Evolutionary conservation across 2,888 invertebrate species (phyloP).

Genomic region (Scaptomyza cyrtandrae): DNA sequence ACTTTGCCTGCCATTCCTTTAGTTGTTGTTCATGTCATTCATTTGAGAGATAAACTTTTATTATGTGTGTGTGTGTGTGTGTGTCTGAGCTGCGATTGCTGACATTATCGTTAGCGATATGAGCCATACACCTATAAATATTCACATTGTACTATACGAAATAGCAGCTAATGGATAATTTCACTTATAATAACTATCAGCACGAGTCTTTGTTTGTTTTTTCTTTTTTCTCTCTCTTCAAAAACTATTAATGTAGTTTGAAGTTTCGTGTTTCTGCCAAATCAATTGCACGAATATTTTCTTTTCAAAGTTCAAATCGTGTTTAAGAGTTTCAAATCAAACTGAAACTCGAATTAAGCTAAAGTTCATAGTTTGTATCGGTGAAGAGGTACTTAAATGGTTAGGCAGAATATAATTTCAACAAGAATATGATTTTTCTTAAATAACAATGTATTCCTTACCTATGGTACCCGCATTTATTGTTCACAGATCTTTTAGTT

Average conservation of each 20-base stretch:
- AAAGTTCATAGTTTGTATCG: too few species aligned
- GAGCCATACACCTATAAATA: conserved; percentile 26
- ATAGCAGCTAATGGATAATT: conserved; percentile 24
- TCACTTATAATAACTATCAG: conserved; percentile 7
- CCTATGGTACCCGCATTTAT: too few species aligned
- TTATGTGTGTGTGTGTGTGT: conserved; percentile 38
- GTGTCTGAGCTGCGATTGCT: conserved; percentile 27
- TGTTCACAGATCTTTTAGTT: too few species aligned
- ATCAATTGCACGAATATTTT: too few species aligned
- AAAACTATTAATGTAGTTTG: too few species aligned
- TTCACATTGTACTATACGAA: neutral
- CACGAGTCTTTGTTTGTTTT: neutral
- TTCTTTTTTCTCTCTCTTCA: neutral
- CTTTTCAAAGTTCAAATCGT: neutral
- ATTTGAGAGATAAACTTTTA: conserved; percentile 44
- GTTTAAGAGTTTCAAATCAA: too few species aligned
- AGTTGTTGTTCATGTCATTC: conserved; percentile 42
- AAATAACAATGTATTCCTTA: too few species aligned
- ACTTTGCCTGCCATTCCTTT: conserved; percentile 59
- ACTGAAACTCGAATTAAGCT: too few species aligned
- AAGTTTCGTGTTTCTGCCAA: too few species aligned
- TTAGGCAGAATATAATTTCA: too few species aligned
- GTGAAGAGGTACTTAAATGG: too few species aligned
- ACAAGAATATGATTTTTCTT: too few species aligned
- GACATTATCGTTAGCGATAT: conserved; percentile 50